Conservation (phyloP, 2,888 invertebrate genomes). For the Nephrotoma flavescens region DNA sequence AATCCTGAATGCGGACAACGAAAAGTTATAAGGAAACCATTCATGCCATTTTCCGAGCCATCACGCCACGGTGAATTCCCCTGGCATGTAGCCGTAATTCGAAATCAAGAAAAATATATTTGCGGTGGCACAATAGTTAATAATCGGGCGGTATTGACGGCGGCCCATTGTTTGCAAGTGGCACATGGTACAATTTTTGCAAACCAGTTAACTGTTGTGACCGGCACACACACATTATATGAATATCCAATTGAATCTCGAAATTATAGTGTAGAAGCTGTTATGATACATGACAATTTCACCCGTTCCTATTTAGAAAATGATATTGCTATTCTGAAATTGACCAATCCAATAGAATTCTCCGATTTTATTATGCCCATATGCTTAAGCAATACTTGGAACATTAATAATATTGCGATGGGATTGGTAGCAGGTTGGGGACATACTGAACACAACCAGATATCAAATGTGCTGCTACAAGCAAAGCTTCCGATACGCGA, state of each 20-base stretch:
- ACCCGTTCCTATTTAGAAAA: slow-evolving; percentile 12
- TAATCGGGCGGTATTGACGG: background rate
- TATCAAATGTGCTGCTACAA: slow-evolving; percentile 15
- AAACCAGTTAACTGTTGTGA: background rate
- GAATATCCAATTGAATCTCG: slow-evolving; percentile 21
- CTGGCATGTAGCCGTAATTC: background rate
- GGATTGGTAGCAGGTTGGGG: slow-evolving; percentile 24
- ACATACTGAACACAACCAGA: slow-evolving; percentile 18
- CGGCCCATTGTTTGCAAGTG: background rate
- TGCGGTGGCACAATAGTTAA: background rate
- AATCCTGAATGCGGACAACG: background rate
- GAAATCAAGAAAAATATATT: background rate
- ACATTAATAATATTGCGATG: background rate
- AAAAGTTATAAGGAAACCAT: background rate
- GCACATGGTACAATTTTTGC: background rate
- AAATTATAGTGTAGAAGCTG: slow-evolving; percentile 2
- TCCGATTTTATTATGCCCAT: background rate
- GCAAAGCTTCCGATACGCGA: slow-evolving; percentile 23
- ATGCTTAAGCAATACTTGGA: background rate
- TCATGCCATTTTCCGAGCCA: background rate
- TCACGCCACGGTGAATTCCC: background rate
- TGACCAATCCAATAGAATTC: slow-evolving; percentile 19
- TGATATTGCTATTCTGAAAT: slow-evolving; percentile 27
- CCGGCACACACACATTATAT: background rate
- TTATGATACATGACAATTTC: slow-evolving; percentile 9